A percentile compares a stretch with the other conserved stretches of the same genome.
These are phyloP conservation scores for Nettapus auritus DNA, from an alignment of 2,113 vertebrate species.

Conservation along the genomic window DNA sequence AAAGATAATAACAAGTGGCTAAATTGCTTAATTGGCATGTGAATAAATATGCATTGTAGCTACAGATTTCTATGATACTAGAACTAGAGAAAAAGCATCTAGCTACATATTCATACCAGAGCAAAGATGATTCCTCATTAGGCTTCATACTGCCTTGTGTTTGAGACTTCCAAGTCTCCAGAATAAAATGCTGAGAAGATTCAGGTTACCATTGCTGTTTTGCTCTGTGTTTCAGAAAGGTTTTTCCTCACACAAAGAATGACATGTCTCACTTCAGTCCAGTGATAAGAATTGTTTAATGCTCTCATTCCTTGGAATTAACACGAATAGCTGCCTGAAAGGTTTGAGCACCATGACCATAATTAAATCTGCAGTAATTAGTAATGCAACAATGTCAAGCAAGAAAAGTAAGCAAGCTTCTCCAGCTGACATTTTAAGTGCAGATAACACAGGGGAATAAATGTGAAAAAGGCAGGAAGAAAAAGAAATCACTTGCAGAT, in stretches of 20 bases:
- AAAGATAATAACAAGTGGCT: neutral
- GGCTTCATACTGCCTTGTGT: neutral
- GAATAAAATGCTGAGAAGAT: neutral
- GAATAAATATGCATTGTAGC: neutral
- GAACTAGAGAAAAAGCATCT: neutral
- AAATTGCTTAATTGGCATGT: neutral
- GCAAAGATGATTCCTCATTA: neutral
- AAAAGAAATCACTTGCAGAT: neutral
- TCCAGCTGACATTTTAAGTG: conserved; percentile 3
- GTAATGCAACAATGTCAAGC: conserved; percentile 2
- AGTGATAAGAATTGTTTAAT: conserved; percentile 23
- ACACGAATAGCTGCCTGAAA: conserved; percentile 33
- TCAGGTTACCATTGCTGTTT: neutral
- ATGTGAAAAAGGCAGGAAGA: neutral
- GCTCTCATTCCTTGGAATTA: conserved; percentile 19
- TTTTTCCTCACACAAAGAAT: neutral
- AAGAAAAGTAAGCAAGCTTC: conserved; percentile 1
- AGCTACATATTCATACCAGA: neutral
- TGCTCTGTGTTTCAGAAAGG: neutral
- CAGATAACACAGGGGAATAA: neutral
- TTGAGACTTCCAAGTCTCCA: neutral
- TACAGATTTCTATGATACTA: neutral
- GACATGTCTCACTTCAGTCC: neutral
- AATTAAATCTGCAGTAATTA: conserved; percentile 58
- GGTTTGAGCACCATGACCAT: neutral